Evolutionary conservation across 2,113 vertebrate genomes (phyloP), one percentile per base, ranked within the genome.

Genomic region (Brevimyrus niger): DNA sequence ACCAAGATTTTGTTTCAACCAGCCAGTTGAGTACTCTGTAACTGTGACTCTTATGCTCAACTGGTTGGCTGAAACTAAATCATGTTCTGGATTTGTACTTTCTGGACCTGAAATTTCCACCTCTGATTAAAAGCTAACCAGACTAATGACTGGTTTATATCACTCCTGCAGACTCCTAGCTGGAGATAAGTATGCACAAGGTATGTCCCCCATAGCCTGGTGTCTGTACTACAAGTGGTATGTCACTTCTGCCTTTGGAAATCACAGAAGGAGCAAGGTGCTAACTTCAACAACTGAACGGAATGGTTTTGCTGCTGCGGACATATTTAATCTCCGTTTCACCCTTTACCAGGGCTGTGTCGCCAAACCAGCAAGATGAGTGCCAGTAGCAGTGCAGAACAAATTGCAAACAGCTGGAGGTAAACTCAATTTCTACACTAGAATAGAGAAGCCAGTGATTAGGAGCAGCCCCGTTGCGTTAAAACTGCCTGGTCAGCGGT

Each of bases 361-460:
- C 7, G 47, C 23, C 7, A 48, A 48, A 86, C 83, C 21, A 27
- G 83, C 11, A 27, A 86, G 44, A 27, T 46, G 47, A 86, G 44
- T 86, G 8, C 13, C 3, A 86, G n/a, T 31, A 55, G 27, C 13
- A 4, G 47, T 53, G 85, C n/a, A 7, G 44, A 87, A 17, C 85
- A 53, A 53, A 87, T 87, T 53, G 50, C 50, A 27, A 87, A 53
- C 85, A 87, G 85, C 50, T 55, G 85, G 85, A 87, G 27, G 31
- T 55, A 35, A 87, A 87, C 85, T 50, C 85, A 55, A 55, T 87
- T 53, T 55, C 27, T 87, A 27, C 50, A 87, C 85, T 55, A 55
- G 15, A 87, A 35, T 35, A 53, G 11, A 17, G 9, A 21, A 23
- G 23, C 3, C 50, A 38, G 85, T 87, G 15, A 87, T 53, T 23